These are phyloP conservation scores for Chelmon rostratus DNA, from an alignment of 2,797 vertebrate genomes.

Conservation along the genomic window DNA sequence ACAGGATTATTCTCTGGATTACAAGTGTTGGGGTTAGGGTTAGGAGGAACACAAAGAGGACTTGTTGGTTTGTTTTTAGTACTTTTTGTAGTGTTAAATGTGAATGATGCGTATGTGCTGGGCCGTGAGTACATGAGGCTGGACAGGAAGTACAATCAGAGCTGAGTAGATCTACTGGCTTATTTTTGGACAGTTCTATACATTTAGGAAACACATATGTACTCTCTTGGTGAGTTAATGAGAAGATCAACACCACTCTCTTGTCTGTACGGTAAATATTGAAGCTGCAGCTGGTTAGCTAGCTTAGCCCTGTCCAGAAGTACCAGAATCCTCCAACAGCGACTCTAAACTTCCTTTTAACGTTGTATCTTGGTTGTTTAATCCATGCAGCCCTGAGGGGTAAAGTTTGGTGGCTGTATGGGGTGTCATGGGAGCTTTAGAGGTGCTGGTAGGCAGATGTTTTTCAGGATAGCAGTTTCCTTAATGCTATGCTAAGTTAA, in stretches of 20 bases:
- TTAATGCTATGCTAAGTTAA: background rate
- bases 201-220: background rate
- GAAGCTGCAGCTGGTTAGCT: background rate
- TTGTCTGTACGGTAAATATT: background rate
- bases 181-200: background rate
- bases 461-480: background rate
- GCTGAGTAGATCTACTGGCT: background rate
- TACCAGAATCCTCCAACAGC: too few relatives aligned
- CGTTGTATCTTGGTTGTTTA: background rate
- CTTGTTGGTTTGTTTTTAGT: slow-evolving; percentile 1
- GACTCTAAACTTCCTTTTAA: too few relatives aligned
- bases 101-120: background rate
- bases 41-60: background rate
- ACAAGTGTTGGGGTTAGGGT: background rate
- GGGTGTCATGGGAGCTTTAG: background rate
- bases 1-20: slow-evolving; percentile 25
- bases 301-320: background rate
- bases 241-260: background rate
- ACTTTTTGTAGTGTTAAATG: background rate
- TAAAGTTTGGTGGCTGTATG: background rate
- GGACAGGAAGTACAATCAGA: background rate
- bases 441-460: background rate
- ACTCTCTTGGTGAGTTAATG: background rate
- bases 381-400: background rate
- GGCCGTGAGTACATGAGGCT: background rate